These are phyloP conservation scores for Psettodes erumei DNA, from an alignment of 2,113 vertebrate genomes.

Conservation along the genomic window DNA sequence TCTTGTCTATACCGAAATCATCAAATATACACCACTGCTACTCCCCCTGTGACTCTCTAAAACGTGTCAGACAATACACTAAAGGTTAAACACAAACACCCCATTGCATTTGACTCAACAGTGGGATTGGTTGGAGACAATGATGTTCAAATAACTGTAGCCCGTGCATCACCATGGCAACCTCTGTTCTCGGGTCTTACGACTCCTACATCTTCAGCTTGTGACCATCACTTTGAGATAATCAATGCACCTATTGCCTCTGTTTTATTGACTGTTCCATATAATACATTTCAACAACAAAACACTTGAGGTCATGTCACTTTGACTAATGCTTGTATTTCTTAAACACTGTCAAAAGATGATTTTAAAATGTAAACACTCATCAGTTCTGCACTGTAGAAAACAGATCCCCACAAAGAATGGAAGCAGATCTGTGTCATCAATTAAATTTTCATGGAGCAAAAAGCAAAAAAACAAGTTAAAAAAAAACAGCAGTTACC, in stretches of 20 bases:
- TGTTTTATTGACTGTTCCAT: neutral
- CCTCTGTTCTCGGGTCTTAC: too few relatives aligned
- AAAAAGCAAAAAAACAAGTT: neutral
- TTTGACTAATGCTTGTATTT: conserved; percentile 28
- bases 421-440: neutral
- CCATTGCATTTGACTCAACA: too few relatives aligned
- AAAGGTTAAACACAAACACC: too few relatives aligned
- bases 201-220: too few relatives aligned
- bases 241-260: neutral
- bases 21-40: too few relatives aligned
- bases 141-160: too few relatives aligned
- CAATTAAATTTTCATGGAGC: neutral
- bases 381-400: conserved; percentile 23
- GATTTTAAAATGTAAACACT: conserved; percentile 30
- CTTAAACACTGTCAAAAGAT: conserved; percentile 32
- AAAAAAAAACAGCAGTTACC: neutral
- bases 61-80: too few relatives aligned
- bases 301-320: fast-evolving
- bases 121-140: too few relatives aligned
- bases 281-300: conserved; percentile 14
- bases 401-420: conserved; percentile 1
- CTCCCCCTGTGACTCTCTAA: too few relatives aligned
- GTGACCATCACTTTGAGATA: neutral
- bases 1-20: too few relatives aligned
- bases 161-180: too few relatives aligned